These are phyloP conservation scores for Vandiemenella viatica DNA, from an alignment of 2,888 invertebrate genomes.

Conservation along the genomic window DNA sequence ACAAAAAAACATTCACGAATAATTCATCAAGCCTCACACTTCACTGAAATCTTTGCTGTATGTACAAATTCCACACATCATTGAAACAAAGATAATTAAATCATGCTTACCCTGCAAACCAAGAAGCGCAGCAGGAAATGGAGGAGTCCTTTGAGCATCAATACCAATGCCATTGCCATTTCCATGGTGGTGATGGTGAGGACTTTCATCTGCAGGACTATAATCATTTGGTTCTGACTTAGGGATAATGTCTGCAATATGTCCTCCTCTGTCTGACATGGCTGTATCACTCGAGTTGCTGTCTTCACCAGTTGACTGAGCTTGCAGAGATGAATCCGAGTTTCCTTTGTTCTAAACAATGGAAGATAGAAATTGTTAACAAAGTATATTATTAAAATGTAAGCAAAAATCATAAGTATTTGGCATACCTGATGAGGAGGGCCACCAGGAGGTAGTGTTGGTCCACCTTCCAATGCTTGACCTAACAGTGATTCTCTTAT, in stretches of 20 bases:
- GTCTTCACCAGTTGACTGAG: conserved; percentile 65
- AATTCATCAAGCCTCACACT: too few relatives aligned
- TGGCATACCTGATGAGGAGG: conserved; percentile 14
- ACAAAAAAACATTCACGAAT: too few relatives aligned
- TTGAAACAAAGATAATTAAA: too few relatives aligned
- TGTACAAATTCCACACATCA: too few relatives aligned
- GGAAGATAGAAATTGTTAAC: not conserved
- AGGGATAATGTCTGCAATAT: conserved; percentile 34
- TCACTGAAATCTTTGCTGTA: too few relatives aligned
- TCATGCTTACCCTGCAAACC: conserved; percentile 67
- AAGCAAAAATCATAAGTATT: not conserved
- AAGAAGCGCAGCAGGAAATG: conserved; percentile 64
- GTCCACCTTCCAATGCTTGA: conserved; percentile 61
- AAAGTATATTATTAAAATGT: not conserved
- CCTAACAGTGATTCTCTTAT: conserved; percentile 56
- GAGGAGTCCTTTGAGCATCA: conserved; percentile 50
- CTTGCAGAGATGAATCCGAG: conserved; percentile 40
- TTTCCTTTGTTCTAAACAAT: conserved; percentile 31
- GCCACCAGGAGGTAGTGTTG: conserved; percentile 40
- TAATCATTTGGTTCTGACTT: conserved; percentile 62
- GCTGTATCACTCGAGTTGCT: conserved; percentile 73
- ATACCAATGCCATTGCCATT: conserved; percentile 44
- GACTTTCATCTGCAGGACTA: conserved; percentile 42
- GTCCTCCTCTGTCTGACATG: conserved; percentile 40
- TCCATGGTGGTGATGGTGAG: conserved; percentile 30